These are phyloP conservation scores for Xestia ashworthii DNA, from an alignment of 2,888 invertebrate genomes.

Conservation along the genomic window DNA sequence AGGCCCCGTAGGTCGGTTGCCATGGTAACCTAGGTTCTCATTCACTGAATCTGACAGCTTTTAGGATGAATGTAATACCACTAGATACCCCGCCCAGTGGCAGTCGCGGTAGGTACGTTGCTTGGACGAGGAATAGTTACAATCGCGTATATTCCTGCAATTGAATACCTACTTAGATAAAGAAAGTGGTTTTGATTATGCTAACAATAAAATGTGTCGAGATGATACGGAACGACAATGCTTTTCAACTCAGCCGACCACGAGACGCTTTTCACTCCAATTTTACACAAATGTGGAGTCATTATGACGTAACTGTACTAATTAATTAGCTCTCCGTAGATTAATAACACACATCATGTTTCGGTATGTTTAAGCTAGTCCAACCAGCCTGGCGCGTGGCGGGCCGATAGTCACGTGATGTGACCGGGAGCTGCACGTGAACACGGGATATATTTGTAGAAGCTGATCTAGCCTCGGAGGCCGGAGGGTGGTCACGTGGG, in stretches of 20 bases:
- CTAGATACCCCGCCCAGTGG: no score
- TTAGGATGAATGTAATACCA: not conserved
- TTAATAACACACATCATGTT: not conserved
- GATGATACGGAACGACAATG: not conserved
- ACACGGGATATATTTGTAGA: slow-evolving; percentile 49
- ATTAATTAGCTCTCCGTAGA: not conserved
- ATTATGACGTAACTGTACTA: not conserved
- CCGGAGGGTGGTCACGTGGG: slow-evolving; percentile 68
- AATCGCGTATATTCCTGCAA: not conserved
- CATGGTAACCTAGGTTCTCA: slow-evolving; percentile 38
- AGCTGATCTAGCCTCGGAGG: slow-evolving; percentile 53
- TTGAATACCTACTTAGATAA: no score
- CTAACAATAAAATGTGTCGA: not conserved
- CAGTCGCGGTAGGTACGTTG: not conserved
- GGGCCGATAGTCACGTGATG: slow-evolving; percentile 5
- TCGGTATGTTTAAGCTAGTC: not conserved
- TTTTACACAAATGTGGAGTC: not conserved
- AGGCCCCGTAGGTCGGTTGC: slow-evolving; percentile 43
- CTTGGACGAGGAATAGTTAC: not conserved
- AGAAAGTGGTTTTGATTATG: not conserved
- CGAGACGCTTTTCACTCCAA: not conserved
- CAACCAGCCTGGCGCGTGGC: not conserved
- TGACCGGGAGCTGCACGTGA: slow-evolving; percentile 45
- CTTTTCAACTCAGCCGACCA: not conserved
- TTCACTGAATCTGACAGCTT: not conserved